These are phyloP conservation scores for Fratercula arctica DNA, from an alignment of 2,797 vertebrate genomes.

Conservation along the genomic window DNA sequence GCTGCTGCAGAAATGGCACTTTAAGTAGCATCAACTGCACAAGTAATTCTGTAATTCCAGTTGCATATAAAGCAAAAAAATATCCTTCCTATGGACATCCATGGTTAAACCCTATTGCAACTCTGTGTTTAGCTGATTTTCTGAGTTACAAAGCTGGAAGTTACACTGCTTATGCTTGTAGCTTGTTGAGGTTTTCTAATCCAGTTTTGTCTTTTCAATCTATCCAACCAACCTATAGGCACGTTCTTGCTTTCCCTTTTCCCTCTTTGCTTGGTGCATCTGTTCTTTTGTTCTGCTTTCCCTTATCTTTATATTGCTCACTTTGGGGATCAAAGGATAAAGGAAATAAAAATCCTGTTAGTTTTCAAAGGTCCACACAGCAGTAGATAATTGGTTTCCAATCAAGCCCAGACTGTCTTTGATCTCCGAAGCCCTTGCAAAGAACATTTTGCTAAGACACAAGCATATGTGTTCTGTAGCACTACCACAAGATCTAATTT, in stretches of 20 bases:
- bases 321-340: constrained; percentile 24
- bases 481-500: not conserved
- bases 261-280: not conserved
- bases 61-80: not conserved
- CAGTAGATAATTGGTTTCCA: constrained; percentile 60
- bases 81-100: not conserved
- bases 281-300: constrained; percentile 16
- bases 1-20: not conserved
- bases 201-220: not conserved
- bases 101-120: not conserved
- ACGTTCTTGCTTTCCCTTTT: not conserved
- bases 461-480: not conserved
- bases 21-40: not conserved
- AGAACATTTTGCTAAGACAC: constrained; percentile 15
- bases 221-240: not conserved
- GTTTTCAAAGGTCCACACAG: constrained; percentile 27
- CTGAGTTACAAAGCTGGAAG: not conserved
- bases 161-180: not conserved
- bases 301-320: not conserved
- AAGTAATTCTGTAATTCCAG: not conserved
- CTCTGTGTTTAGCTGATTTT: not conserved
- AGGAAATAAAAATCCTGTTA: constrained; percentile 49
- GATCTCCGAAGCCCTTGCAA: constrained; percentile 3
- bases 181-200: not conserved
- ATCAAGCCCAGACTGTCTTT: constrained; percentile 37